These are phyloP conservation scores for Anniella stebbinsi DNA, from an alignment of 2,797 vertebrate genomes.

Conservation along the genomic window DNA sequence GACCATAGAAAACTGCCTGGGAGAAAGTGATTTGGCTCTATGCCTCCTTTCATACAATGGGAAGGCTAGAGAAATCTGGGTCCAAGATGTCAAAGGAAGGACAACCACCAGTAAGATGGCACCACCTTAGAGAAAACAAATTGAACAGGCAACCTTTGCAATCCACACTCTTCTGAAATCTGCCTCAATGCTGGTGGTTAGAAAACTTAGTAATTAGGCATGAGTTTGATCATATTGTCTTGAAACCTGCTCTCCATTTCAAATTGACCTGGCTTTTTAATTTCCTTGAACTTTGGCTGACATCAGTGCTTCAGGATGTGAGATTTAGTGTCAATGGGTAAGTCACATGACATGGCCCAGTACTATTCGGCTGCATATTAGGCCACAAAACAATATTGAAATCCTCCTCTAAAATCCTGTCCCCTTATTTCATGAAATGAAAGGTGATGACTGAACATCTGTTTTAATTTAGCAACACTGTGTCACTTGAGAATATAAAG, in stretches of 20 bases:
- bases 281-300: not conserved
- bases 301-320: not conserved
- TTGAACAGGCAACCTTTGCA: not conserved
- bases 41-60: not conserved
- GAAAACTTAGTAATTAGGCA: not conserved
- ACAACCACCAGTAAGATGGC: not conserved
- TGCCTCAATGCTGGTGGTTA: not conserved
- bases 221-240: not conserved
- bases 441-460: not conserved
- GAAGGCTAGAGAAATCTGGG: not conserved
- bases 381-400: not conserved
- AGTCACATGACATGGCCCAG: not conserved
- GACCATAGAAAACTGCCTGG: not conserved
- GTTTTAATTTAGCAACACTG: slow-evolving; percentile 11
- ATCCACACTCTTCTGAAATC: not conserved
- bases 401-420: not conserved
- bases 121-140: not conserved
- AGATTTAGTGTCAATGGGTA: not conserved
- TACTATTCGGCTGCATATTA: rapidly evolving
- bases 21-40: no score
- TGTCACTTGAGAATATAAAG: slow-evolving; percentile 15
- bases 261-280: not conserved
- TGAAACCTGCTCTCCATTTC: not conserved
- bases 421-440: not conserved
- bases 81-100: not conserved